A percentile compares a stretch with the other conserved stretches of the same genome.
phyloP scores from a whole-genome alignment of 2,113 vertebrate species.

The Macaca nemestrina region DNA sequence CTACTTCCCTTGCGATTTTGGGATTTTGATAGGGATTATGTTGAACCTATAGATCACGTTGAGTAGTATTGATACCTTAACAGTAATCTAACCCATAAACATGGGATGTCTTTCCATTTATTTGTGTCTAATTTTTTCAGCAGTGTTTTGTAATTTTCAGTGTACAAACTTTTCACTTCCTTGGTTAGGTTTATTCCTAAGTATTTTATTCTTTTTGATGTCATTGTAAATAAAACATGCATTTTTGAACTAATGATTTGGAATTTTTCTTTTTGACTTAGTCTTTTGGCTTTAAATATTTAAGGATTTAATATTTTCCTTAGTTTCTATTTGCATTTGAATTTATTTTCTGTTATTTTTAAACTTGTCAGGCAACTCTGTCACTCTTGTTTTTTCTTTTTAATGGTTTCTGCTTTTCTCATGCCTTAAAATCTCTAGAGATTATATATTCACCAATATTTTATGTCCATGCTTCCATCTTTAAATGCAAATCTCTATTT shows the following conservation, averaged over 20 bases:
- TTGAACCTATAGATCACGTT: background rate
- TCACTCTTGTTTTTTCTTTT: background rate
- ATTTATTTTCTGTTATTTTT: background rate
- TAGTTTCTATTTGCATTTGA: background rate
- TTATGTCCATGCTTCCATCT: background rate
- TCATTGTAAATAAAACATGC: background rate
- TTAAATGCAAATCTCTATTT: background rate
- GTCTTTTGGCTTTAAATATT: background rate
- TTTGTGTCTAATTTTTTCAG: background rate
- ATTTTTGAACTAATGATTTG: background rate
- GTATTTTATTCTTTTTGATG: conserved; percentile 29
- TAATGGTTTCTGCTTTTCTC: background rate
- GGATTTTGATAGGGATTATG: background rate
- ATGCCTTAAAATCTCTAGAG: background rate
- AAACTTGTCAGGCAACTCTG: background rate
- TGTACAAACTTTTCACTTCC: background rate
- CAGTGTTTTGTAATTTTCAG: background rate
- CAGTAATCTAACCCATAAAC: background rate
- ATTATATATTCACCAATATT: background rate
- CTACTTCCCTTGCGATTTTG: background rate
- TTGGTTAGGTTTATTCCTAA: background rate
- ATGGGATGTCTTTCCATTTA: background rate
- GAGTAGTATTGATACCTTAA: background rate
- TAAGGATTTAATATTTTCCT: background rate
- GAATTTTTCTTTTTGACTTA: conserved; percentile 22